phyloP scores from a whole-genome alignment of 2,113 vertebrate species.

The Nestor notabilis region DNA sequence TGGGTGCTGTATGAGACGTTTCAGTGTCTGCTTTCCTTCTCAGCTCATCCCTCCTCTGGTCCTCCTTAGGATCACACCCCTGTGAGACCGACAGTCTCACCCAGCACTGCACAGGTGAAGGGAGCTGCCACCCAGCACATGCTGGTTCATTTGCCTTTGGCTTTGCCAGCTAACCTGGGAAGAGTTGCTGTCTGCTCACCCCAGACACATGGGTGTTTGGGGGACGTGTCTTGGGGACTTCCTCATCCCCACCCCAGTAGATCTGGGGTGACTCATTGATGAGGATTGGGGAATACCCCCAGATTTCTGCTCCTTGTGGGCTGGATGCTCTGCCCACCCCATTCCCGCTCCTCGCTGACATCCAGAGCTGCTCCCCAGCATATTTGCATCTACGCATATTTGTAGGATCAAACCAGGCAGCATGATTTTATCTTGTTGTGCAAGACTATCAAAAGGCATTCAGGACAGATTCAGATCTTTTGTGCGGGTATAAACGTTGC shows the following conservation, averaged over 20 bases:
- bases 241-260: neutral
- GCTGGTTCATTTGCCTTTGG: neutral
- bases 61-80: neutral
- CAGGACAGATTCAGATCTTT: neutral
- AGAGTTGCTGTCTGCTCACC: neutral
- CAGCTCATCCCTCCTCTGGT: neutral
- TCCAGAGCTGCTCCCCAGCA: accelerated
- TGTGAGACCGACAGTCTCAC: neutral
- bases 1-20: neutral
- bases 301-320: neutral
- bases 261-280: accelerated
- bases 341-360: neutral
- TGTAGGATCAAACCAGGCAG: neutral
- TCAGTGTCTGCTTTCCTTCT: neutral
- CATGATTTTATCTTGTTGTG: neutral
- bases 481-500: neutral
- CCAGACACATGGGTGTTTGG: too few species aligned
- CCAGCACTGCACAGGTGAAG: neutral
- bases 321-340: neutral
- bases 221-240: neutral
- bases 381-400: neutral
- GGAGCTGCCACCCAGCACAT: neutral
- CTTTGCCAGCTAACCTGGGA: neutral
- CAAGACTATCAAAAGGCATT: neutral
- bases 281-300: neutral